These are phyloP conservation scores for Athalia rosae DNA, from an alignment of 2,888 invertebrate genomes.

Conservation along the genomic window DNA sequence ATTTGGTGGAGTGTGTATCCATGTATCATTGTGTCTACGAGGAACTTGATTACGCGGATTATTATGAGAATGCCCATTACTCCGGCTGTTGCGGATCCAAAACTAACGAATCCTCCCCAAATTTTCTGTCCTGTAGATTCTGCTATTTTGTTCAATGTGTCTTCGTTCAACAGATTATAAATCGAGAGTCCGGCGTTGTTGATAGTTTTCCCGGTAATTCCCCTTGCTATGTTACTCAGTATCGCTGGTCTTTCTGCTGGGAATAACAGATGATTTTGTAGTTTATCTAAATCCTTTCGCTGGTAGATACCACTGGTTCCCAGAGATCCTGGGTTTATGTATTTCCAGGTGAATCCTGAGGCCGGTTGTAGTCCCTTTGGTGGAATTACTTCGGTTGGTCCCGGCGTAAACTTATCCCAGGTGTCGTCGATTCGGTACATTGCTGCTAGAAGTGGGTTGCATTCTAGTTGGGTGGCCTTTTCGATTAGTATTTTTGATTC, in stretches of 20 bases:
- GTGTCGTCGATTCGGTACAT: conserved; percentile 49
- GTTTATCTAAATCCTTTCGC: not conserved
- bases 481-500: conserved; percentile 52
- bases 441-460: conserved; percentile 50
- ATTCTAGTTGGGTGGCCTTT: conserved; percentile 48
- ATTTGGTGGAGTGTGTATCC: not conserved
- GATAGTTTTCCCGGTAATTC: not conserved
- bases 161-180: not conserved
- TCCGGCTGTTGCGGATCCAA: not conserved
- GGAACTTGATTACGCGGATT: not conserved
- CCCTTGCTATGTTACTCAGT: not conserved
- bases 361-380: not conserved
- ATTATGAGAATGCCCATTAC: not conserved
- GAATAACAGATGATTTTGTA: not conserved
- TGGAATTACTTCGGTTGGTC: not conserved
- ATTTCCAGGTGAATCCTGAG: not conserved
- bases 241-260: conserved; percentile 6
- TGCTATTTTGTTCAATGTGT: not conserved
- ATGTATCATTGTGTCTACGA: not conserved
- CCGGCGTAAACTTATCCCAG: conserved; percentile 46
- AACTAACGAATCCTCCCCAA: not conserved
- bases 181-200: not conserved
- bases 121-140: not conserved
- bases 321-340: not conserved
- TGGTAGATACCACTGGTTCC: not conserved